Evolutionary conservation across 2,113 vertebrate genomes (phyloP).

Genomic region (Synodontis membranacea): DNA sequence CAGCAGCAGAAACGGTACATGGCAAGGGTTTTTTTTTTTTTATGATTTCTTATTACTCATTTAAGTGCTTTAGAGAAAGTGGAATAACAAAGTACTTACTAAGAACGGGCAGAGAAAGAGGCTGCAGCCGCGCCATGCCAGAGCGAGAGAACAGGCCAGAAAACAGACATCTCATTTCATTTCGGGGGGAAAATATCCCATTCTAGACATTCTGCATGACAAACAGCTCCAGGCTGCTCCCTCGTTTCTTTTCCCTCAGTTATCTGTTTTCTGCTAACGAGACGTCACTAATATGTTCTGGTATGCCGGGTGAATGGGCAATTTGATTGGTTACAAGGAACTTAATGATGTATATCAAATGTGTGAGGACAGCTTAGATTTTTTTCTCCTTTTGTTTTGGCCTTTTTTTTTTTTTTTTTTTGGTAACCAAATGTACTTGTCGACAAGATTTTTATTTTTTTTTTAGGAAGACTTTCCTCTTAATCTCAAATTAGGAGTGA

Average conservation of each 20-base stretch:
- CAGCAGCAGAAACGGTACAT: neutral
- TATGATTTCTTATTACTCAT: neutral
- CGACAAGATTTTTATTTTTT: conserved; percentile 74
- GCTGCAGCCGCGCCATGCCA: neutral
- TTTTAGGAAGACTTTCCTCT: conserved; percentile 67
- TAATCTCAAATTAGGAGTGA: conserved; percentile 67
- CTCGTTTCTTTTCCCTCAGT: conserved; percentile 70
- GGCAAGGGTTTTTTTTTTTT: too few relatives aligned
- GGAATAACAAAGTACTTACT: conserved; percentile 16
- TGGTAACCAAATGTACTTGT: conserved; percentile 69
- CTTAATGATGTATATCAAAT: conserved; percentile 79
- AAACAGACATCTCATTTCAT: conserved; percentile 58
- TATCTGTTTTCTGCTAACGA: conserved; percentile 78
- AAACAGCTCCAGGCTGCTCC: conserved; percentile 68
- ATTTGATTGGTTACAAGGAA: conserved; percentile 73
- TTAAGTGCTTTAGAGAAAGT: neutral
- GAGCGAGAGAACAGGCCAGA: conserved; percentile 4
- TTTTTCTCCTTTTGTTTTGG: conserved; percentile 53
- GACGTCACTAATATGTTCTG: conserved; percentile 78
- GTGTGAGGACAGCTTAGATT: conserved; percentile 70
- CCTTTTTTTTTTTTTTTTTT: conserved; percentile 58
- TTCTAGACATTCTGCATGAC: conserved; percentile 62
- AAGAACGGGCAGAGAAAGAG: conserved; percentile 16
- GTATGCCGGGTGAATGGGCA: conserved; percentile 73
- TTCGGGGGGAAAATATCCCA: conserved; percentile 59